Evolutionary conservation across 2,113 vertebrate genomes (phyloP), one percentile per base, ranked within the genome.

Genomic region (Nannobrachium achirus): DNA sequence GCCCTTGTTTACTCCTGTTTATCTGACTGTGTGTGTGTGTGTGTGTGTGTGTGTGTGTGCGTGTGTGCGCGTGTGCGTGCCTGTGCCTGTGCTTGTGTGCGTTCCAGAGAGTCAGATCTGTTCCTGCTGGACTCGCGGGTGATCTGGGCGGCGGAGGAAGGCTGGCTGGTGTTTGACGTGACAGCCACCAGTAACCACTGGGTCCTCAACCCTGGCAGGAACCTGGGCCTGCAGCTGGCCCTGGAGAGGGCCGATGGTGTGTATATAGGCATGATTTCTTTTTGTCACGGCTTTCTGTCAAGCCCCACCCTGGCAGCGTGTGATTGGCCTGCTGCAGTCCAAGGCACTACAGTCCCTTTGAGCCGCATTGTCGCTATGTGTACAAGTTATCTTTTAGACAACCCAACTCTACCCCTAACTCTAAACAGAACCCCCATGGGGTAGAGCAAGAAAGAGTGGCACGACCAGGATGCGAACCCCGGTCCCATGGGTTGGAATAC

Each of bases 101-200:
- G 58, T 42, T 69, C 10, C 85, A 99, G 97, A 84, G 96, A 97
- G 80, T 96, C 96, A 0, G 96, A 98, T 76, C 88, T 99, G 75
- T 96, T 96, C 78, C 92, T 96, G 75, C 93, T 99, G 0, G 96
- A 99, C 89, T 95, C 95, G 1, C 92, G 96, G 40, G 95, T 95
- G 6, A 96, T 98, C 88, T 99, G 96, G 96, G 96, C 97, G 0
- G 95, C 93, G 0, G 95, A 99, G 85, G 96, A 99, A 79, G 96
- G 97, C 44, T 99, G 97, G 97, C 82, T 99, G 87, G 97, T 98
- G 76, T 98, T 99, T 16, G 97, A 99, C 72, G 95, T 99, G 19
- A 98, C 97, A 0, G 95, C 94, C 44, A 98, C 97, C 77, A 98
- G 96, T 64, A 98, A 98, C 89, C 96, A 97, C 87, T 99, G 97